phyloP scores from a whole-genome alignment of 2,797 vertebrate genomes.

The Phylloscopus collybita region DNA sequence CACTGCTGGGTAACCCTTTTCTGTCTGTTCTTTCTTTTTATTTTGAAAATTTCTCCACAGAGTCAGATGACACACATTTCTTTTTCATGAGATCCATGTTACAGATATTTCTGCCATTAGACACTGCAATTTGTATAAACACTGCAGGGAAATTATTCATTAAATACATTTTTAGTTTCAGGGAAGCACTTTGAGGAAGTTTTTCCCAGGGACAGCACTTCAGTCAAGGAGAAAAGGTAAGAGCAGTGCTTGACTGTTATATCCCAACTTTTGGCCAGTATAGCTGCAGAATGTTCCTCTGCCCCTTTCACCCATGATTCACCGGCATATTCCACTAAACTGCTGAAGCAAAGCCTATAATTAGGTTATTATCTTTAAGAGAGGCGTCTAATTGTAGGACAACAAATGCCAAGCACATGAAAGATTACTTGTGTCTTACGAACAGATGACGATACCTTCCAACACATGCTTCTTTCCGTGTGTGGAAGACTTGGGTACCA shows the following conservation, averaged over 20 bases:
- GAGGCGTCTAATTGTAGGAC: constrained; percentile 14
- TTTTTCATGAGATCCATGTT: not conserved
- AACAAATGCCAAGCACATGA: constrained; percentile 11
- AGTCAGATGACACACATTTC: not conserved
- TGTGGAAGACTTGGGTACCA: constrained; percentile 43
- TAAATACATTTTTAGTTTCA: not conserved
- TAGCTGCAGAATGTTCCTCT: constrained; percentile 7
- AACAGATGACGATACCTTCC: constrained; percentile 45
- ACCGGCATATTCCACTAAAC: not conserved
- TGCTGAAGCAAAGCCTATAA: constrained; percentile 22
- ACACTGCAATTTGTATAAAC: not conserved
- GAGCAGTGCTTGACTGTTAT: not conserved
- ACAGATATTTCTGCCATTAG: not conserved
- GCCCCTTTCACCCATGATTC: constrained; percentile 6
- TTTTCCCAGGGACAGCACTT: not conserved
- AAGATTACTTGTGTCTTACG: constrained; percentile 27
- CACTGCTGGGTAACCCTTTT: not conserved
- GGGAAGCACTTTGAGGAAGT: not conserved
- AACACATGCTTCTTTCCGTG: not conserved
- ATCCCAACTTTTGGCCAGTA: not conserved
- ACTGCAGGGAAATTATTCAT: not conserved
- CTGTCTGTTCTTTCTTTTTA: not conserved
- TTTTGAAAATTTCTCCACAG: not conserved
- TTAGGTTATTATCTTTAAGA: constrained; percentile 27
- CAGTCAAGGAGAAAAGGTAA: not conserved